Evolutionary conservation across 2,797 vertebrate genomes (phyloP).

Genomic region (Tokudaia tokunoshimensis): DNA sequence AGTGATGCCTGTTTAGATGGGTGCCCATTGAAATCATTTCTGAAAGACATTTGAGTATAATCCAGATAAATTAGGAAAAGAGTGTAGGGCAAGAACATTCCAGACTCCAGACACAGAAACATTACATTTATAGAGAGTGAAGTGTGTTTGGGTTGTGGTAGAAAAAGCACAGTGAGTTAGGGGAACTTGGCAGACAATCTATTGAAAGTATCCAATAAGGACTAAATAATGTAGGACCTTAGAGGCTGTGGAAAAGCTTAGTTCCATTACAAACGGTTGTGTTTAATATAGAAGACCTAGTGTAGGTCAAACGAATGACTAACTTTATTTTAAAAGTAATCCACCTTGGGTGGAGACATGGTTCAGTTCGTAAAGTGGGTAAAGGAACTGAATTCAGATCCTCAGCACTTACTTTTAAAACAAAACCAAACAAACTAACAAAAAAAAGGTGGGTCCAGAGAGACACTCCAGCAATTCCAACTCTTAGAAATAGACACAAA

Average conservation of each 20-base stretch:
- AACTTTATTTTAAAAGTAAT: background rate
- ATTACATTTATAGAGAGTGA: background rate
- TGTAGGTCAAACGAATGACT: background rate
- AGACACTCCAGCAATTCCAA: background rate
- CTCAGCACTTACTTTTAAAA: background rate
- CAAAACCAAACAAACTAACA: background rate
- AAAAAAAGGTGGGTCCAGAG: background rate
- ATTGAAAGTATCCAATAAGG: background rate
- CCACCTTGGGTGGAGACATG: background rate
- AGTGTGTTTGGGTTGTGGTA: background rate
- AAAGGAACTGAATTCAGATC: background rate
- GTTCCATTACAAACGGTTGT: background rate
- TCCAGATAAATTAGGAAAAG: background rate
- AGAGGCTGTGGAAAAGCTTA: background rate
- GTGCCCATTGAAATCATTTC: background rate
- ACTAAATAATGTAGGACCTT: background rate
- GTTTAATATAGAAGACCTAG: background rate
- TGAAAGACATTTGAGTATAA: background rate
- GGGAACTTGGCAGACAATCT: background rate
- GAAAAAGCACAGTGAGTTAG: background rate
- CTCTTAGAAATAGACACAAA: background rate
- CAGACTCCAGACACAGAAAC: background rate
- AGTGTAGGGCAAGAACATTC: background rate
- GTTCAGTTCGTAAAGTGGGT: background rate
- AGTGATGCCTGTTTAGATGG: background rate